Conservation (phyloP, 2,797 vertebrate genomes). For the Eidolon dupreanum region DNA sequence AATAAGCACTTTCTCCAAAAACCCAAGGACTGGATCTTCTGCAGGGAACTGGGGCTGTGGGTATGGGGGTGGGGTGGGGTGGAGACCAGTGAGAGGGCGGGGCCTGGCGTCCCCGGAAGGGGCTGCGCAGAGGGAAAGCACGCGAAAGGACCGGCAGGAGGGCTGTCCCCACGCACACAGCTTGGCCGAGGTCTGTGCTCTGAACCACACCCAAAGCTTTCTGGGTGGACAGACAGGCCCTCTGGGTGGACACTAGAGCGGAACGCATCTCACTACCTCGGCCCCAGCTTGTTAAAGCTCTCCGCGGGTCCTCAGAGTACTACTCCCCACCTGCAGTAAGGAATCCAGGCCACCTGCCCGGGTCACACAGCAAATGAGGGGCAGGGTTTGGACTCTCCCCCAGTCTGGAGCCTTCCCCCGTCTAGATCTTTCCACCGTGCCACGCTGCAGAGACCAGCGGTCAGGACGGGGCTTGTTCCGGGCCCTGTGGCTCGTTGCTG, state of each 20-base stretch:
- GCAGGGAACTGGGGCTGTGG: background rate
- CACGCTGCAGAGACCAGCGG: accelerated
- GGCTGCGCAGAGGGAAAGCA: background rate
- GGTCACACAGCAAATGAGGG: background rate
- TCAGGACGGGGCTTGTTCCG: background rate
- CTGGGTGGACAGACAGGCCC: background rate
- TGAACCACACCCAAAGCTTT: background rate
- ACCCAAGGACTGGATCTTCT: background rate
- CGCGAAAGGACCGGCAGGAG: background rate
- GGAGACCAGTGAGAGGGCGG: background rate
- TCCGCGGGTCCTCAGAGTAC: accelerated
- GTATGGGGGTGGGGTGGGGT: accelerated
- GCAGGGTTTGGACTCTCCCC: background rate
- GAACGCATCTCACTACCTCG: accelerated
- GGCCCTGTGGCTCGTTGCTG: background rate
- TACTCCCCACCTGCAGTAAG: accelerated
- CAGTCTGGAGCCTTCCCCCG: background rate
- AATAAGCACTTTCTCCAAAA: background rate
- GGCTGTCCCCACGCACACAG: too few relatives aligned
- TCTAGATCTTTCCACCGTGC: background rate
- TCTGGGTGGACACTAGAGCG: accelerated
- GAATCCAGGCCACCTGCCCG: background rate
- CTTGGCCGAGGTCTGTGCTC: background rate
- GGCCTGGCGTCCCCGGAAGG: background rate
- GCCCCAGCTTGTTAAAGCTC: accelerated